These are phyloP conservation scores for Pluvianellus socialis DNA, from an alignment of 2,113 vertebrate genomes.

Conservation along the genomic window DNA sequence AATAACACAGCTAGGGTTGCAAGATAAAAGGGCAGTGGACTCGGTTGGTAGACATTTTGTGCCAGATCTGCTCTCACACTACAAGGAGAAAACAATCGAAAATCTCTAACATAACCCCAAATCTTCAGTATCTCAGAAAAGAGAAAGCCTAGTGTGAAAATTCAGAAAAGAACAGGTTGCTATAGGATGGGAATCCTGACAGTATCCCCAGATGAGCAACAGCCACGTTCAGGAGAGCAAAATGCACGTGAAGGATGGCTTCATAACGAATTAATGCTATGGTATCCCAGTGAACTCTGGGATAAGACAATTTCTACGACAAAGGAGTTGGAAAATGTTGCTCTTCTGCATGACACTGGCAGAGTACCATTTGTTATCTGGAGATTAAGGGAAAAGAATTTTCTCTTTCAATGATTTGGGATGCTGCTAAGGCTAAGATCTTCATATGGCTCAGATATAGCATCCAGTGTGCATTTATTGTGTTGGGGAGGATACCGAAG, in stretches of 20 bases:
- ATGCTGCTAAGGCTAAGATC: not conserved
- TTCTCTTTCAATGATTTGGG: not conserved
- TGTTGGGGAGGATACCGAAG: not conserved
- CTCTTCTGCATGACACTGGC: not conserved
- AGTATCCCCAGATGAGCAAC: not conserved
- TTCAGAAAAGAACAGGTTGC: not conserved
- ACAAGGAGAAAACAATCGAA: not conserved
- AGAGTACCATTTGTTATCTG: not conserved
- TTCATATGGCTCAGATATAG: not conserved
- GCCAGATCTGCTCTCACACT: not conserved
- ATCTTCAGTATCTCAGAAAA: not conserved
- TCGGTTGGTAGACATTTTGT: not conserved
- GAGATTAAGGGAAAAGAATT: not conserved
- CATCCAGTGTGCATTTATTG: not conserved
- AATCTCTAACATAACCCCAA: not conserved
- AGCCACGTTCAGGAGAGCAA: not conserved
- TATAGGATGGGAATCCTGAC: not conserved
- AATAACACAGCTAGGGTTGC: not conserved
- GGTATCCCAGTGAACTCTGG: not conserved
- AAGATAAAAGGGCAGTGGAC: not conserved
- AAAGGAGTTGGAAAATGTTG: not conserved
- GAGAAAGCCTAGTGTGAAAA: not conserved
- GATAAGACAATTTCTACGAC: not conserved
- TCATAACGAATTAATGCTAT: not conserved
- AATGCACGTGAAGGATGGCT: not conserved